Conservation (phyloP, 2,888 invertebrate species). For the Eristalis intricaria region DNA sequence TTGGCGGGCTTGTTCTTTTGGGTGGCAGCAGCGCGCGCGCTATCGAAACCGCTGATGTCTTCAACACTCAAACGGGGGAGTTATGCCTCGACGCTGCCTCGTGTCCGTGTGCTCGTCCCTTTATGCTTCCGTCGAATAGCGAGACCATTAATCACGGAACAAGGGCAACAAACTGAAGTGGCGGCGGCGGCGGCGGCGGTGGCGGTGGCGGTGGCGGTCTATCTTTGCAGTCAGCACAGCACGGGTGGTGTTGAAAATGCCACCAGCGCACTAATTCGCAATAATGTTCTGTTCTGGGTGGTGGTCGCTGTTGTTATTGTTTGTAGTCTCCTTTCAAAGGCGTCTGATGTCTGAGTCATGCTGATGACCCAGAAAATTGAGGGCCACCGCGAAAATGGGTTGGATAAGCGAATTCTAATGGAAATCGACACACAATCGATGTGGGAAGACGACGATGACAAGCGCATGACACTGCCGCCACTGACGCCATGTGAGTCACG, state of each 20-base stretch:
- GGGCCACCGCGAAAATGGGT: constrained; percentile 1
- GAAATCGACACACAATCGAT: background rate
- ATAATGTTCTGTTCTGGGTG: constrained; percentile 28
- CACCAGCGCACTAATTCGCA: constrained; percentile 52
- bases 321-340: background rate
- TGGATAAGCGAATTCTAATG: constrained; percentile 43
- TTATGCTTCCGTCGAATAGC: constrained; percentile 43
- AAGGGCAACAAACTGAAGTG: constrained; percentile 48
- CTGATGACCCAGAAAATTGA: constrained; percentile 38
- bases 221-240: constrained; percentile 51
- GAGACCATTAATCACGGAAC: constrained; percentile 53
- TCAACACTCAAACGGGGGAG: constrained; percentile 44
- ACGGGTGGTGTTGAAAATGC: constrained; percentile 62
- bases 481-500: background rate
- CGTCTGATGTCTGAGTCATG: constrained; percentile 51
- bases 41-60: constrained; percentile 48
- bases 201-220: background rate
- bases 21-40: constrained; percentile 41
- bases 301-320: background rate
- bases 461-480: background rate
- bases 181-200: background rate
- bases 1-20: constrained; percentile 49
- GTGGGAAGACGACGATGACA: constrained; percentile 1
- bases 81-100: background rate
- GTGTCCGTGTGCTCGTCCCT: background rate